These are phyloP conservation scores for Campylorhamphus procurvoides DNA, from an alignment of 2,113 vertebrate species.

Conservation along the genomic window DNA sequence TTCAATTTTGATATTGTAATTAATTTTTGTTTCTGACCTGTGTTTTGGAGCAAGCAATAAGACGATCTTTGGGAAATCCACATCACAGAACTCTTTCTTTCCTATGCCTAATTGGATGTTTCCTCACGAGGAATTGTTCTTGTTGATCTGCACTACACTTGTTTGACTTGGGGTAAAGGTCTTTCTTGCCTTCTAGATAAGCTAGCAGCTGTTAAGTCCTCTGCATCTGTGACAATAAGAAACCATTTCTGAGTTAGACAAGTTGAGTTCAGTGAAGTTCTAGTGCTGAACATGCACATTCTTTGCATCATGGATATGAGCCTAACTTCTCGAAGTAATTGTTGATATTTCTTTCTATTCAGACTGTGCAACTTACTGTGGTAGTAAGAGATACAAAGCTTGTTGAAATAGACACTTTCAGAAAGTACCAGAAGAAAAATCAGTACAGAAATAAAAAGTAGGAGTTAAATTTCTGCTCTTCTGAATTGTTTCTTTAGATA, in stretches of 20 bases:
- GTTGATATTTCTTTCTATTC: slow-evolving; percentile 34
- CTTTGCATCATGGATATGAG: background rate
- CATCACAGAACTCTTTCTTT: background rate
- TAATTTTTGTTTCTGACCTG: background rate
- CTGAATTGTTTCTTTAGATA: background rate
- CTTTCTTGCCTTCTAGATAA: background rate
- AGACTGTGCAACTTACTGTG: background rate
- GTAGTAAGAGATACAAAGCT: background rate
- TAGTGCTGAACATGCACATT: slow-evolving; percentile 29
- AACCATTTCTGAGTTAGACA: background rate
- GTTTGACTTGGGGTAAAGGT: background rate
- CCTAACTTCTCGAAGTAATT: slow-evolving; percentile 47
- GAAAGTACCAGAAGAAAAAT: slow-evolving; percentile 2
- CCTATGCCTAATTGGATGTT: background rate
- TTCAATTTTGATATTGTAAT: background rate
- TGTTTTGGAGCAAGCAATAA: background rate
- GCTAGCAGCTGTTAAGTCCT: background rate
- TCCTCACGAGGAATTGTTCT: background rate
- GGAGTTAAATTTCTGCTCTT: background rate
- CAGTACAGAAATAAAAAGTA: background rate
- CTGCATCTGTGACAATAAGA: background rate
- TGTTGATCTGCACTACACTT: background rate
- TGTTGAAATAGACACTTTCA: background rate
- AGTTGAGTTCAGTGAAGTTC: background rate
- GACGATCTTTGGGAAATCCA: background rate